Evolutionary conservation across 2,888 invertebrate species (phyloP).

Genomic region (Eledone cirrhosa): DNA sequence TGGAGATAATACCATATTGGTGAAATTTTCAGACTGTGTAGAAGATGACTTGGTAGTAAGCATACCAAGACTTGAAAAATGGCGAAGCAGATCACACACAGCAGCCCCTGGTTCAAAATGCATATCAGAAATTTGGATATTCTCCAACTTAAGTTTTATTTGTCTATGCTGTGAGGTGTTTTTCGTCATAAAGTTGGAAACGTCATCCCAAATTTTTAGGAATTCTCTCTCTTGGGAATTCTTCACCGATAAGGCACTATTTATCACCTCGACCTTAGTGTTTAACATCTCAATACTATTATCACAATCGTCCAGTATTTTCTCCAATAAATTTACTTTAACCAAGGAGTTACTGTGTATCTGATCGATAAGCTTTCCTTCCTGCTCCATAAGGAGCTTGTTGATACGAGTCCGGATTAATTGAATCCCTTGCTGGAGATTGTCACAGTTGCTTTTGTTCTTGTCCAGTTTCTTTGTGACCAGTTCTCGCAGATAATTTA

Average conservation of each 20-base stretch:
- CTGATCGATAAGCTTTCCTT: not conserved
- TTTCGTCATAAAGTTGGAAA: not conserved
- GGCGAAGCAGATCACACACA: no score
- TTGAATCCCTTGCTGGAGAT: not conserved
- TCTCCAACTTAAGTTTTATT: not conserved
- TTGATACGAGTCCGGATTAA: not conserved
- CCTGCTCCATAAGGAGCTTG: not conserved
- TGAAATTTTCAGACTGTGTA: not conserved
- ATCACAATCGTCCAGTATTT: not conserved
- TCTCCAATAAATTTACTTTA: not conserved
- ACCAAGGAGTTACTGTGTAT: not conserved
- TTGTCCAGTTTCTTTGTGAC: not conserved
- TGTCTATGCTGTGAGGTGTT: constrained; percentile 4
- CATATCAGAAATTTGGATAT: not conserved
- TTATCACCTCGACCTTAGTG: not conserved
- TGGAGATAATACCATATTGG: not conserved
- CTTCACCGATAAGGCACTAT: not conserved
- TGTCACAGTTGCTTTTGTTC: not conserved
- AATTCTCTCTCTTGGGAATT: not conserved
- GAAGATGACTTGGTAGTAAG: not conserved
- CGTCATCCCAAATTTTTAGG: not conserved
- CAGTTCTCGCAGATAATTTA: not conserved
- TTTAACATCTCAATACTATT: not conserved
- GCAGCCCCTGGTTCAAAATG: not conserved
- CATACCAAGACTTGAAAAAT: not conserved